These are phyloP conservation scores for Hypomecis atomaria DNA, from an alignment of 2,888 invertebrate genomes.

Conservation along the genomic window DNA sequence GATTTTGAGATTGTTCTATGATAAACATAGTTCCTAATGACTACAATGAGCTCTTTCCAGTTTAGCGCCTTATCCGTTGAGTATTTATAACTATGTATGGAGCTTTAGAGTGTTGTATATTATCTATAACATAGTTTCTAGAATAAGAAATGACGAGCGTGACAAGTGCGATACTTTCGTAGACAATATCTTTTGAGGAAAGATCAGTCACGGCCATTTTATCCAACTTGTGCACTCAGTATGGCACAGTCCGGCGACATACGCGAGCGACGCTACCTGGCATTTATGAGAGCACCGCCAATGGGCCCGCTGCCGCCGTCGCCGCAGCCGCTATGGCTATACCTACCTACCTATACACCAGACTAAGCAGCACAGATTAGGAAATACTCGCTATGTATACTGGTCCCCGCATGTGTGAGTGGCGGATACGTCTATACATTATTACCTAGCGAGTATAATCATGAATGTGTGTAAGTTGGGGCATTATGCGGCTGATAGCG, in stretches of 20 bases:
- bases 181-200: conserved; percentile 4
- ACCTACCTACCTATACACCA: conserved; percentile 24
- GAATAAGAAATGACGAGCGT: neutral
- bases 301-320: conserved; percentile 14
- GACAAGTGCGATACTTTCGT: neutral
- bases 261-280: conserved; percentile 28
- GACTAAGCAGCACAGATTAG: conserved; percentile 26
- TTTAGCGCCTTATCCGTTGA: too few relatives aligned
- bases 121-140: too few relatives aligned
- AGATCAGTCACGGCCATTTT: neutral
- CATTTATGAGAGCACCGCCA: conserved; percentile 31
- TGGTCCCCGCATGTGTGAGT: conserved; percentile 41
- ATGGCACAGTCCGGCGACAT: conserved; percentile 10
- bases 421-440: conserved; percentile 50
- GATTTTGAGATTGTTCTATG: too few relatives aligned
- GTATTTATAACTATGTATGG: too few relatives aligned
- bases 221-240: conserved; percentile 1
- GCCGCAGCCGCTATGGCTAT: conserved; percentile 20
- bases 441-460: conserved; percentile 41
- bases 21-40: too few relatives aligned
- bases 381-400: conserved; percentile 22
- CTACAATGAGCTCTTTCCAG: too few relatives aligned
- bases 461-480: conserved; percentile 61
- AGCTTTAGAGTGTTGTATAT: too few relatives aligned
- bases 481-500: conserved; percentile 80